Evolutionary conservation across 2,797 vertebrate genomes (phyloP), one percentile per base, ranked within the genome.

Genomic region (Coendou prehensilis): DNA sequence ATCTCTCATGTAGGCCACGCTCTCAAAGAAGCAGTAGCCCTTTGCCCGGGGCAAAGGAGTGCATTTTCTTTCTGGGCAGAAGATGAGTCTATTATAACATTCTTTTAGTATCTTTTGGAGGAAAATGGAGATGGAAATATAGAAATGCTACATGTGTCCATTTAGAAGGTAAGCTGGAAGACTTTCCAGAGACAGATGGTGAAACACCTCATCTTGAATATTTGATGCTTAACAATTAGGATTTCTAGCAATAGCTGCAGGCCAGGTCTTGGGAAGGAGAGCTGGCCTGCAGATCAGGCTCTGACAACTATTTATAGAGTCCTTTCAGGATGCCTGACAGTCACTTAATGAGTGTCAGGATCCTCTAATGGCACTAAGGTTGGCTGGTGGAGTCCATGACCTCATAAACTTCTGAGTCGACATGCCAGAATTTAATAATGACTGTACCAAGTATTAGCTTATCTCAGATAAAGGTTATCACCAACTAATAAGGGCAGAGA

Each of bases 1-100:
- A 89, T 78, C n/a, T 23, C n/a, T 85, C 67, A 18, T 82, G 13
- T 67, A 79, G 79, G 73, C 56, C 84, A 67, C 47, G 91, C 83
- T 57, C 76, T 87, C 22, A 54, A 13, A 56, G 26, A 84, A 61
- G 56, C 56, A 79, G 52, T 79, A 14, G 22, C 18, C n/a, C 54
- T 80, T 92, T n/a, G 3, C 80, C 88, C 26, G 22, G 81, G 50
- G 73, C 28, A 28, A 91, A 45, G 79, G 50, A 91, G 64, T 89
- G 45, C 18, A 84, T 6, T 45, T 57, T 57, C 20, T 73, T 90
- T 87, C 33, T 73, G 41, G 50, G n/a, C 20, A 80, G 87, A 84
- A 93, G 50, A 59, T n/a, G 14, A 26, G 3, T 64, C 78, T 76
- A 5, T 50, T 84, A 8, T 50, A 54, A 37, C 56, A 63, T 47